Base-by-base conservation (phyloP, 2,888 invertebrate genomes). In the Agrotis puta region DNA sequence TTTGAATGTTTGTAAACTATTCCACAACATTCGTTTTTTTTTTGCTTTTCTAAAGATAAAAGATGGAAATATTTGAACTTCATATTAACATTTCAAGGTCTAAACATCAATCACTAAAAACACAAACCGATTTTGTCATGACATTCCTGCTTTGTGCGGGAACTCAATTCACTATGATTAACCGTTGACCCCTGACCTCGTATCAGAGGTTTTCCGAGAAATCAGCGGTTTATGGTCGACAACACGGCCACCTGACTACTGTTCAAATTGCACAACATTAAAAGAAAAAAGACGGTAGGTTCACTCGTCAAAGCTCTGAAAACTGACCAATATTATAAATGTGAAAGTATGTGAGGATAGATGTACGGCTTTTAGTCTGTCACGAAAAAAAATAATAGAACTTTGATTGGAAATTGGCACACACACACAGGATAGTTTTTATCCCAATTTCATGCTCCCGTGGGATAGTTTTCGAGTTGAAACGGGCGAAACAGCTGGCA, bases 161-260 rank as follows among this genome's bases (percentile, higher is more conserved):
- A 39, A 14, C 24, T 43, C 18, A 7, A 24, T 24, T 14, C 13
- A 51, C 33, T 47, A 13, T 63, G 47, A 64, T 64, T 27, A 24
- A 18, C 20, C 14, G 18, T 7, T 43, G 47, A 65, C 24, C 66
- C 27, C 33, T 64, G 47, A 3, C 20, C 20, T 74, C 16, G 4
- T 18, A 6, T 43, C 75, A 43, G 47, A 65, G 18, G 13, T 18
- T 16, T 74, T 64, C 27, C 5, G 39, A 74, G 47, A 74, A 64
- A 48, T 47, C 2, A 39, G 39, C 6, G 47, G 16, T 27, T 39
- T 54, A 54, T 27, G 39, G n/a, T 13, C 39, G 16, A 48, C 27
- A 11, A 27, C 39, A 74, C 18, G 47, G 16, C 14, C 20, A 71
- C 47, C 53, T 53, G 27, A n/a, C 27, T 43, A n/a, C n/a, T 16